Conservation (phyloP, 2,113 vertebrate species). For the Pitta sordida region DNA sequence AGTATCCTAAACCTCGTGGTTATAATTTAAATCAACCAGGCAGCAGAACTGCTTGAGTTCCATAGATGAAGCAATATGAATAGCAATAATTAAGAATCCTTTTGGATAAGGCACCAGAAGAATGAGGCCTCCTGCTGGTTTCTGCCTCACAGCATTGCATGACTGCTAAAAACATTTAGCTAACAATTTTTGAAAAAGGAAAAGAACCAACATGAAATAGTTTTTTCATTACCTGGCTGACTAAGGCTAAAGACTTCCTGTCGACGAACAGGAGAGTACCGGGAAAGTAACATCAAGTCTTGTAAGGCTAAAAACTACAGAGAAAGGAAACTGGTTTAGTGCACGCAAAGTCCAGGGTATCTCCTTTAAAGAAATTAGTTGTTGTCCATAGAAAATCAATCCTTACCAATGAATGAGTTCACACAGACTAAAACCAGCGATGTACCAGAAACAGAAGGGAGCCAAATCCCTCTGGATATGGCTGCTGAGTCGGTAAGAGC, state of each 20-base stretch:
- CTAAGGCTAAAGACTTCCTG: slow-evolving; percentile 94
- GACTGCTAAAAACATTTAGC: not conserved
- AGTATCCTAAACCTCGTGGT: not conserved
- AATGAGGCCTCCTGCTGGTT: not conserved
- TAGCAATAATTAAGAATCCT: not conserved
- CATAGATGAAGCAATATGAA: not conserved
- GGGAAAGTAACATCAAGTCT: slow-evolving; percentile 91
- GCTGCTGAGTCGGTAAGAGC: not conserved
- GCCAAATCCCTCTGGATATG: not conserved
- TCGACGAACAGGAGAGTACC: slow-evolving; percentile 86
- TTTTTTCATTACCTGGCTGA: slow-evolving; percentile 85
- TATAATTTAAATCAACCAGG: not conserved
- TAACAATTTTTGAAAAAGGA: not conserved
- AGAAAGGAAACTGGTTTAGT: not conserved
- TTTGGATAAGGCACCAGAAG: not conserved
- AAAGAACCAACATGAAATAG: not conserved
- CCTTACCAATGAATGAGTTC: not conserved
- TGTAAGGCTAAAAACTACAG: slow-evolving; percentile 92
- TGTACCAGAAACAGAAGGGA: not conserved
- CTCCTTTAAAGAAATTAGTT: not conserved
- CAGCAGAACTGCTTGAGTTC: not conserved
- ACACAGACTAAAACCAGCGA: not conserved
- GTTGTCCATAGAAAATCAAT: not conserved
- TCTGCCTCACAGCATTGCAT: not conserved
- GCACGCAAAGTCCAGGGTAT: not conserved